phyloP scores from a whole-genome alignment of 2,797 vertebrate genomes.

The Tachyglossus aculeatus region DNA sequence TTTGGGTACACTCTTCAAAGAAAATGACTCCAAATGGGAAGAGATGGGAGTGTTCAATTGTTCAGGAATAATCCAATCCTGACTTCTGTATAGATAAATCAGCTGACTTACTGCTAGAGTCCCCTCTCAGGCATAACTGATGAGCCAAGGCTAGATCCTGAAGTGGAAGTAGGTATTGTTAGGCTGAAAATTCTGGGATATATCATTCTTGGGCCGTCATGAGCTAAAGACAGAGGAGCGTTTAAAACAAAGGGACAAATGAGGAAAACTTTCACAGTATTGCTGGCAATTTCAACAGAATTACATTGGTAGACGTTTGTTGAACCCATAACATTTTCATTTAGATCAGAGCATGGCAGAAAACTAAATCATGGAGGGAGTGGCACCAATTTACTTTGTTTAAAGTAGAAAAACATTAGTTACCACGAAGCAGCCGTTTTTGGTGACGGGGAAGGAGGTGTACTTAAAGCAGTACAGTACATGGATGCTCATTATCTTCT shows the following conservation, averaged over 20 bases:
- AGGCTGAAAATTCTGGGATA: background rate
- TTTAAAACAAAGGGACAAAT: background rate
- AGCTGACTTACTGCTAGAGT: conserved; percentile 19
- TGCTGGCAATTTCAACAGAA: rapidly evolving
- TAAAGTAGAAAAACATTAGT: too few relatives aligned
- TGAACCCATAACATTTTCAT: too few relatives aligned
- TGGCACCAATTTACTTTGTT: background rate
- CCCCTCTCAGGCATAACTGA: conserved; percentile 23
- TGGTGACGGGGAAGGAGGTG: too few relatives aligned
- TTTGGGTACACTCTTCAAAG: rapidly evolving
- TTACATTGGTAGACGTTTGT: background rate
- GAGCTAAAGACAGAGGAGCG: rapidly evolving
- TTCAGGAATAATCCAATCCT: conserved; percentile 49
- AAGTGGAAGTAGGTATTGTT: background rate
- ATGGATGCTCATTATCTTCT: too few relatives aligned
- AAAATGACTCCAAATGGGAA: background rate
- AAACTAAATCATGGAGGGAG: background rate
- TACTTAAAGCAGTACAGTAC: too few relatives aligned
- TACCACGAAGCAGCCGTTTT: too few relatives aligned
- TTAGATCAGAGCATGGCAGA: background rate
- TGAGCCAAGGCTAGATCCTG: conserved; percentile 36
- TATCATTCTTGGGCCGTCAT: background rate
- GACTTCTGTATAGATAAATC: conserved; percentile 11
- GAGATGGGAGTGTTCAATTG: conserved; percentile 12
- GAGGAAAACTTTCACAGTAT: rapidly evolving